Percentiles rank a stretch among this genome's conserved stretches.
Conservation (phyloP, 2,888 invertebrate species). For the Seira musarum region DNA sequence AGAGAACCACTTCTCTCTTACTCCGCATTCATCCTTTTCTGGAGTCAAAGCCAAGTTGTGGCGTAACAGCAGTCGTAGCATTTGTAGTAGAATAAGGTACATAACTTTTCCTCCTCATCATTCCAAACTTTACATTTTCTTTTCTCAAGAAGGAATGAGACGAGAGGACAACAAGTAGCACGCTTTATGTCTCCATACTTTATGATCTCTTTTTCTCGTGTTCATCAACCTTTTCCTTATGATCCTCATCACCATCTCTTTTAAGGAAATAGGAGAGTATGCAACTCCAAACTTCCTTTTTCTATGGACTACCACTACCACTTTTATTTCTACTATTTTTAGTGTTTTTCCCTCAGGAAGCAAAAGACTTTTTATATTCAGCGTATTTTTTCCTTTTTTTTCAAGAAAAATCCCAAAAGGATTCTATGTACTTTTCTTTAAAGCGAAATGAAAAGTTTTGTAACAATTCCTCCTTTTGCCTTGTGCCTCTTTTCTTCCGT, state of each 20-base stretch:
- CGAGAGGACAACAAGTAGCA: slow-evolving; percentile 17
- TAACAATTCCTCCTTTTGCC: slow-evolving; percentile 1
- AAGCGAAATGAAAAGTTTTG: slow-evolving; percentile 6
- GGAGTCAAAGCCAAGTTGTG: neutral
- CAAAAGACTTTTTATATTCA: slow-evolving; percentile 1
- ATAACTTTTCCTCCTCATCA: neutral
- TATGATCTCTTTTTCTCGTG: slow-evolving; percentile 24
- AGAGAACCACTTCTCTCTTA: too few relatives aligned
- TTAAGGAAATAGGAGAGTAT: neutral
- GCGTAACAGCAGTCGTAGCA: neutral
- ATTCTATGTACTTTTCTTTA: neutral
- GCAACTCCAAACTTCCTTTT: too few relatives aligned
- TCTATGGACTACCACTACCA: too few relatives aligned
- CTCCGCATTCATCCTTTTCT: too few relatives aligned
- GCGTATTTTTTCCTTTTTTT: neutral
- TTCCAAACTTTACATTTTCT: slow-evolving; percentile 3
- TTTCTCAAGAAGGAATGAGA: neutral
- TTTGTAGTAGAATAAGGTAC: too few relatives aligned
- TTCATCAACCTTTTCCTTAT: slow-evolving; percentile 21
- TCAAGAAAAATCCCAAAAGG: neutral
- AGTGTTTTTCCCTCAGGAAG: neutral
- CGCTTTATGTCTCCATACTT: slow-evolving; percentile 21
- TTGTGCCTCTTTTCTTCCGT: neutral
- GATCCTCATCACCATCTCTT: slow-evolving; percentile 14
- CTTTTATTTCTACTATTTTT: neutral